Base-by-base conservation (phyloP, 2,113 vertebrate species). In the Chaenogobius annularis region DNA sequence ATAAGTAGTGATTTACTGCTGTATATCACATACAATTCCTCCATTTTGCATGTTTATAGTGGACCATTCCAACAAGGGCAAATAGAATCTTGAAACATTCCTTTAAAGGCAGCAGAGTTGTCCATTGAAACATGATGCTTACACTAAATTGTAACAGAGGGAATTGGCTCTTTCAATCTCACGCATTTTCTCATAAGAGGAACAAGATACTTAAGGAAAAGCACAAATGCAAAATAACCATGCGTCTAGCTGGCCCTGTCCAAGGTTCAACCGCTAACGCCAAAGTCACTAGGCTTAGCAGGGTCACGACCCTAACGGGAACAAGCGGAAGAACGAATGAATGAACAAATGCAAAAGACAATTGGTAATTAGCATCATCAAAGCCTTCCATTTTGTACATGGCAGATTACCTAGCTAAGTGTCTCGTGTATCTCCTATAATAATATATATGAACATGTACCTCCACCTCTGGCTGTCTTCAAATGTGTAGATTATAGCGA, bases 1-100 rank as follows among this genome's bases (percentile, higher is more conserved):
- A 83, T 79, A 69, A 84, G 69, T 82, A 87, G 83, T 78, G 78
- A 40, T 81, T 82, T 66, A 75, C 72, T 20, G 63, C 74, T 72
- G 58, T 82, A 62, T 77, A 72, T 85, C 76, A 91, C 88, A 86
- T 26, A 58, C 14, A 10, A 54, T 69, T 66, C 58, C 19, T 69
- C 78, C 63, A 58, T 71, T 66, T 61, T 84, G 78, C 77, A 80
- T 87, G 81, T 83, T 72, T 40, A 63, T 65, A 73, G 81, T 40
- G 59, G 71, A 70, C 20, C 4, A 56, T 64, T 66, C 66, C 43
- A 69, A 68, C 61, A 55, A 82, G 67, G 68, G 69, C 47, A 70
- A 68, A 61, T 46, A 69, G 68, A 80, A 66, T 80, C 63, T 68
- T 70, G 56, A n/a, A 63, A 84, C 65, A 65, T 74, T 83, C 80